phyloP scores from a whole-genome alignment of 2,888 invertebrate genomes.

The Pandemis corylana region DNA sequence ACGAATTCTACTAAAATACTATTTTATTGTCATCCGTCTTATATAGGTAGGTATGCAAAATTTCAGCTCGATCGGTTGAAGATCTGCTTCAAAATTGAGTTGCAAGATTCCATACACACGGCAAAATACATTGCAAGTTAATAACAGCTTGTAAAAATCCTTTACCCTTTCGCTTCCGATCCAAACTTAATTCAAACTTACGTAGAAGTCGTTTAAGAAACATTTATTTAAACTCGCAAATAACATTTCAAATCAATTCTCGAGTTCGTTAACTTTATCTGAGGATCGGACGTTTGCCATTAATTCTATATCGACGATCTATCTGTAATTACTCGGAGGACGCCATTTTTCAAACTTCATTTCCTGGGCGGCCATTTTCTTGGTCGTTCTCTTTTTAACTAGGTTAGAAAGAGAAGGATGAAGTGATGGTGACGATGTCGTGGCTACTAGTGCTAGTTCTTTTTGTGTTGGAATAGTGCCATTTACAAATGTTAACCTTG shows the following conservation, averaged over 20 bases:
- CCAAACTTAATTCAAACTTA: not conserved
- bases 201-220: constrained; percentile 31
- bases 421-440: not conserved
- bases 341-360: constrained; percentile 42
- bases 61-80: too few species aligned
- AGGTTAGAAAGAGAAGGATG: not conserved
- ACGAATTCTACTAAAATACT: too few species aligned
- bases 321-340: constrained; percentile 42
- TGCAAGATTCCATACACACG: too few species aligned
- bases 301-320: constrained; percentile 43
- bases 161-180: not conserved
- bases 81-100: too few species aligned
- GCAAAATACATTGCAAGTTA: not conserved
- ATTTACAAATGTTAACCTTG: too few species aligned
- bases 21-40: too few species aligned
- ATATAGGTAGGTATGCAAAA: too few species aligned
- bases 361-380: constrained; percentile 10
- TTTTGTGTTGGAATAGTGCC: too few species aligned
- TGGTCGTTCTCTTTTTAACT: not conserved
- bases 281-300: constrained; percentile 47
- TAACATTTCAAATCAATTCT: constrained; percentile 67
- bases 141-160: not conserved
- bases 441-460: too few species aligned
- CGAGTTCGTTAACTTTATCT: constrained; percentile 70
- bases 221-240: constrained; percentile 40